Evolutionary conservation across 2,797 vertebrate genomes (phyloP).

Genomic region (Margarornis squamiger): DNA sequence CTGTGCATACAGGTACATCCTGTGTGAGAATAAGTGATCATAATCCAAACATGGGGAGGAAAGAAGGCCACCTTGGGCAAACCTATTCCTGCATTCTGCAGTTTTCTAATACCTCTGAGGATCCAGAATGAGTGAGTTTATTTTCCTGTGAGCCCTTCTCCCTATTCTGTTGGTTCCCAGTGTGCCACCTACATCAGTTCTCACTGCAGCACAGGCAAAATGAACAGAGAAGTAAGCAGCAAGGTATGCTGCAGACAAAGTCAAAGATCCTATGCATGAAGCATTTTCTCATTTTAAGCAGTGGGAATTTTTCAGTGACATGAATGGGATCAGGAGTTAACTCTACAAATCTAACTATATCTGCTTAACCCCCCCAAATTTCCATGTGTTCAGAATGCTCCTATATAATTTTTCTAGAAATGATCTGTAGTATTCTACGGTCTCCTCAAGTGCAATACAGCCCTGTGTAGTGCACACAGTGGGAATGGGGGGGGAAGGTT

Average conservation of each 20-base stretch:
- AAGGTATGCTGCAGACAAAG: background rate
- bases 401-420: background rate
- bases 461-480: background rate
- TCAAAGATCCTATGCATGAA: background rate
- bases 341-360: background rate
- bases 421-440: background rate
- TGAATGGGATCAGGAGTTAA: background rate
- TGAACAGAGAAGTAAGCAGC: background rate
- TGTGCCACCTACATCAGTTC: background rate
- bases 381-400: background rate
- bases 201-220: background rate
- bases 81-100: background rate
- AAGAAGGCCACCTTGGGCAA: background rate
- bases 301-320: background rate
- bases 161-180: accelerated
- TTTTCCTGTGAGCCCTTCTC: background rate
- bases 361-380: background rate
- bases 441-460: background rate
- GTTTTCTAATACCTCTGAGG: background rate
- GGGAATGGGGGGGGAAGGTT: background rate
- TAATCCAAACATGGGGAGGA: background rate
- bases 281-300: background rate
- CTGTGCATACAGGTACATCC: background rate
- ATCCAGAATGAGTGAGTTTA: background rate
- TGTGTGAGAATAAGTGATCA: background rate